phyloP scores from a whole-genome alignment of 2,113 vertebrate species.

The Sturnira hondurensis region DNA sequence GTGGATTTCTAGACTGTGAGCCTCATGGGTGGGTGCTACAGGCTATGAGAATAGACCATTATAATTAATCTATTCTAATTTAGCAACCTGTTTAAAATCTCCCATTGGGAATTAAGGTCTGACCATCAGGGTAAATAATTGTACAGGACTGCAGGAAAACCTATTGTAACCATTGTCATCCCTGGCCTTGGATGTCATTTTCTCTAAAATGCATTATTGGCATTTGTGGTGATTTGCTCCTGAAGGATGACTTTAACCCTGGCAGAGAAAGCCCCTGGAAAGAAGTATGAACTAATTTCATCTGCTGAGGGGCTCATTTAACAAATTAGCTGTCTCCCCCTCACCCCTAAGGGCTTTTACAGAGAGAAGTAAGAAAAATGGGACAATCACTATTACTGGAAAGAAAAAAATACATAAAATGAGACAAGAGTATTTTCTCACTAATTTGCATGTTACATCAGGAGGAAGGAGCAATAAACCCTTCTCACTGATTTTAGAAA shows the following conservation, averaged over 20 bases:
- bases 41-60: background rate
- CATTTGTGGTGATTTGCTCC: background rate
- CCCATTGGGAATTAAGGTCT: background rate
- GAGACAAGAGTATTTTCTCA: constrained; percentile 30
- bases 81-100: background rate
- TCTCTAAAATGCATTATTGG: constrained; percentile 4
- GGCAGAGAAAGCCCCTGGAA: constrained; percentile 9
- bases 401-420: constrained; percentile 24
- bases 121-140: background rate
- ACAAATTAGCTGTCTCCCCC: background rate
- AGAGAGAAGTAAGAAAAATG: constrained; percentile 14
- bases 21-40: background rate
- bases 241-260: background rate
- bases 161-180: background rate
- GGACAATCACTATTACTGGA: background rate
- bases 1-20: background rate
- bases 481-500: constrained; percentile 51
- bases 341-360: background rate
- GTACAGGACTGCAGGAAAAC: background rate
- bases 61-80: constrained; percentile 14
- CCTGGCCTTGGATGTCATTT: background rate
- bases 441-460: constrained; percentile 4
- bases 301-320: background rate
- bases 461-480: background rate
- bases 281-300: constrained; percentile 8